Conservation (phyloP, 2,113 vertebrate genomes). For the Bombycilla garrulus region DNA sequence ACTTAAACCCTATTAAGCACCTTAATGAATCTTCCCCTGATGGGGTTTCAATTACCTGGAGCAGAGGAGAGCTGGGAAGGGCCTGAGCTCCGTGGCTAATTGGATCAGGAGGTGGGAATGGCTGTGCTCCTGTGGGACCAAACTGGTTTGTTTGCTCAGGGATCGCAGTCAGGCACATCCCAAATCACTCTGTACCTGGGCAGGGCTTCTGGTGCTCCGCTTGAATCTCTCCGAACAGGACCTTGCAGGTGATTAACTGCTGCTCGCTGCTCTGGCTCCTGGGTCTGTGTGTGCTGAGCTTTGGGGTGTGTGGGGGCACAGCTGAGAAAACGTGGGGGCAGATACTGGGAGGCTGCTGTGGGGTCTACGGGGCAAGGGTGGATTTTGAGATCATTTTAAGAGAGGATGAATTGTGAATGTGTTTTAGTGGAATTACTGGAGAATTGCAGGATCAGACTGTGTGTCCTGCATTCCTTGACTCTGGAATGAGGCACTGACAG, state of each 20-base stretch:
- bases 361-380: background rate
- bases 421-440: background rate
- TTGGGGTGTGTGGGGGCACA: rapidly evolving
- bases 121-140: background rate
- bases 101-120: background rate
- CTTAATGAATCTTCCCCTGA: background rate
- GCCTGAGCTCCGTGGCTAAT: background rate
- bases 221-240: rapidly evolving
- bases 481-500: background rate
- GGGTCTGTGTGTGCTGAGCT: background rate
- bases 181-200: rapidly evolving
- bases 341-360: rapidly evolving
- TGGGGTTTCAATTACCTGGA: background rate
- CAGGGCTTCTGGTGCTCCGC: background rate
- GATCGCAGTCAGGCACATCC: background rate
- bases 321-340: background rate
- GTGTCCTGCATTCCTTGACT: background rate
- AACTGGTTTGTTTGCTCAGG: background rate
- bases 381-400: rapidly evolving
- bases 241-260: background rate
- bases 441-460: background rate
- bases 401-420: background rate
- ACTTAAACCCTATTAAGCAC: background rate
- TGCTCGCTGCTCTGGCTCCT: background rate
- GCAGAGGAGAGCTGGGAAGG: background rate